phyloP scores from a whole-genome alignment of 2,113 vertebrate species.

The Talpa occidentalis region DNA sequence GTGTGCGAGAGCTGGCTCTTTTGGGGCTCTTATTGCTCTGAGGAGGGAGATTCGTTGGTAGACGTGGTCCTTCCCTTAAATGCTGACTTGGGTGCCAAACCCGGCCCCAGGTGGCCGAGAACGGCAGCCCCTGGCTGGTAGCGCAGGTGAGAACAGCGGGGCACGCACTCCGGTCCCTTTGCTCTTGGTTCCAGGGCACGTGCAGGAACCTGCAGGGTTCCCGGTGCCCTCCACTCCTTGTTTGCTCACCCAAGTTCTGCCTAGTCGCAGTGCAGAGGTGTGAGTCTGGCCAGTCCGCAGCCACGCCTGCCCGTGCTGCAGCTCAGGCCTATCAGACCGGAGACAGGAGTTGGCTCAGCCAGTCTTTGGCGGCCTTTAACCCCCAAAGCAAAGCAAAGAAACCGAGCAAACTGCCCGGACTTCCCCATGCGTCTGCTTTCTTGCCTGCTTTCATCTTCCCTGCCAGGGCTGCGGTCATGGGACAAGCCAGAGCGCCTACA shows the following conservation, averaged over 20 bases:
- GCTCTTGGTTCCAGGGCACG: no score
- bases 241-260: not conserved
- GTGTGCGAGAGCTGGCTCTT: no score
- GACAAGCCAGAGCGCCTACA: no score
- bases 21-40: no score
- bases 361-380: not conserved
- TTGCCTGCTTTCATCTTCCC: not conserved
- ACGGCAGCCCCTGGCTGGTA: no score
- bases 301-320: not conserved
- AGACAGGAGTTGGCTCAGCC: not conserved
- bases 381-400: not conserved
- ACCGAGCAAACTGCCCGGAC: not conserved
- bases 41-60: no score
- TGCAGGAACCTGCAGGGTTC: not conserved
- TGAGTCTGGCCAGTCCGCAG: not conserved
- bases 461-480: not conserved
- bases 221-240: not conserved
- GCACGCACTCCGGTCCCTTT: no score
- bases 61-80: no score
- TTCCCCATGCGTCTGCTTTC: constrained; percentile 51
- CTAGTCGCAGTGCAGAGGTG: not conserved
- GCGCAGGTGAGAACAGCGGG: no score
- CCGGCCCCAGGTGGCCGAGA: no score
- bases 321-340: not conserved
- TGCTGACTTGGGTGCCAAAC: no score